Conservation (phyloP, 2,797 vertebrate genomes). For the Chloroceryle inda region DNA sequence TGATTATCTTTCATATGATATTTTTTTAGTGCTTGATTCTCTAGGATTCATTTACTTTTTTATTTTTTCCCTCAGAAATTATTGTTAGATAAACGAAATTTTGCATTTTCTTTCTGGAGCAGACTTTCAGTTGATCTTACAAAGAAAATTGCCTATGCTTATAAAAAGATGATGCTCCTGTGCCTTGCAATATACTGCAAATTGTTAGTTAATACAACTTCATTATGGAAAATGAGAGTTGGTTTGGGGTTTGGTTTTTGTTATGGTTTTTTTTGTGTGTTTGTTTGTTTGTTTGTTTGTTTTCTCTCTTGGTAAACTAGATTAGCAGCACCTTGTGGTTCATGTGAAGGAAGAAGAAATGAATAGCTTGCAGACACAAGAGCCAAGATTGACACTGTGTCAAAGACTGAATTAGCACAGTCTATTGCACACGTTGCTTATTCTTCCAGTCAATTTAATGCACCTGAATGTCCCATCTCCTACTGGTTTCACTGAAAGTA, state of each 20-base stretch:
- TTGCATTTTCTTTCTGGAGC: background rate
- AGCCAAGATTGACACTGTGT: background rate
- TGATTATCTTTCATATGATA: background rate
- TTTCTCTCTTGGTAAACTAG: background rate
- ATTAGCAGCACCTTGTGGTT: background rate
- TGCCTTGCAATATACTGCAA: background rate
- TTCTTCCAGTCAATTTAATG: background rate
- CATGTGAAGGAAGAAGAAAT: background rate
- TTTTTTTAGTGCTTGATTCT: background rate
- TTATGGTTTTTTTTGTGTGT: too few species aligned
- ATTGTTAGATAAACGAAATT: background rate
- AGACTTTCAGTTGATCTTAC: background rate
- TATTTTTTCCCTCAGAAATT: background rate
- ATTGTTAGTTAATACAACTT: background rate
- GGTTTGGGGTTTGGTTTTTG: too few species aligned
- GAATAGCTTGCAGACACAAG: background rate
- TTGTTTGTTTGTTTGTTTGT: background rate
- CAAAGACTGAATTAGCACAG: background rate
- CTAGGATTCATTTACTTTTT: background rate
- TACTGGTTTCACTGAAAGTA: background rate
- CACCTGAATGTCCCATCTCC: background rate
- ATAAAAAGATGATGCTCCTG: background rate
- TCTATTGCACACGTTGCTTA: background rate
- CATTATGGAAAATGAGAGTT: background rate
- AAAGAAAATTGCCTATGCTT: constrained; percentile 19